These are phyloP conservation scores for Olivierus martensii DNA, from an alignment of 1,140 invertebrate genomes.

Conservation along the genomic window DNA sequence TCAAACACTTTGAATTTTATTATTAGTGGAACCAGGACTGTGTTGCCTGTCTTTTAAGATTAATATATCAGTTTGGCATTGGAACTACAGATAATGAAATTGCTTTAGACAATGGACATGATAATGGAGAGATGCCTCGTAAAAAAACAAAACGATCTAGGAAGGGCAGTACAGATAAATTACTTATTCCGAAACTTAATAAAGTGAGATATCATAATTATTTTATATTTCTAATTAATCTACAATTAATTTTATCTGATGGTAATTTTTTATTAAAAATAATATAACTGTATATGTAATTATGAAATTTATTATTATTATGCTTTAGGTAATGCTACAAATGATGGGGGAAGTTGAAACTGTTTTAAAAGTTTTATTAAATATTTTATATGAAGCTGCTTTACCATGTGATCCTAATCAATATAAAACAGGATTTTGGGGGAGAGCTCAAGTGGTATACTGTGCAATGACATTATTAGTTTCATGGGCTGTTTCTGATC, in stretches of 20 bases:
- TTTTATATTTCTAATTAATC: too few relatives aligned
- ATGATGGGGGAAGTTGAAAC: conserved; percentile 61
- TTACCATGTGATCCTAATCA: conserved; percentile 57
- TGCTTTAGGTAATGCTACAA: conserved; percentile 48
- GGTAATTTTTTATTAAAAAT: too few relatives aligned
- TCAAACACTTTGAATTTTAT: background rate
- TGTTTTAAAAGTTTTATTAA: conserved; percentile 65
- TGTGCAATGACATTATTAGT: conserved; percentile 66
- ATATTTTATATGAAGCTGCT: conserved; percentile 69
- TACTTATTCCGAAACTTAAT: conserved; percentile 47
- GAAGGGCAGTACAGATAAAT: conserved; percentile 39
- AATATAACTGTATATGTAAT: too few relatives aligned
- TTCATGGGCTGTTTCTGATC: conserved; percentile 65
- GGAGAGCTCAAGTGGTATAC: conserved; percentile 63
- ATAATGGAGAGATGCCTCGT: conserved; percentile 25
- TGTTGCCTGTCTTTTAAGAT: conserved; percentile 64
- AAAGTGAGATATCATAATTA: conserved; percentile 51
- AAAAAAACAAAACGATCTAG: conserved; percentile 29
- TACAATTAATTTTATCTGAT: too few relatives aligned
- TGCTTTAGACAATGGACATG: conserved; percentile 19
- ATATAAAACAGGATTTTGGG: conserved; percentile 76
- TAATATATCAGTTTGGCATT: conserved; percentile 64
- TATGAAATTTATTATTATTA: conserved; percentile 4
- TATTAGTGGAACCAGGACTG: conserved; percentile 83
- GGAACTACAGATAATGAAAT: conserved; percentile 22